A percentile compares a stretch with the other conserved stretches of the same genome.
phyloP scores from a whole-genome alignment of 2,113 vertebrate genomes.

The Larimichthys crocea region DNA sequence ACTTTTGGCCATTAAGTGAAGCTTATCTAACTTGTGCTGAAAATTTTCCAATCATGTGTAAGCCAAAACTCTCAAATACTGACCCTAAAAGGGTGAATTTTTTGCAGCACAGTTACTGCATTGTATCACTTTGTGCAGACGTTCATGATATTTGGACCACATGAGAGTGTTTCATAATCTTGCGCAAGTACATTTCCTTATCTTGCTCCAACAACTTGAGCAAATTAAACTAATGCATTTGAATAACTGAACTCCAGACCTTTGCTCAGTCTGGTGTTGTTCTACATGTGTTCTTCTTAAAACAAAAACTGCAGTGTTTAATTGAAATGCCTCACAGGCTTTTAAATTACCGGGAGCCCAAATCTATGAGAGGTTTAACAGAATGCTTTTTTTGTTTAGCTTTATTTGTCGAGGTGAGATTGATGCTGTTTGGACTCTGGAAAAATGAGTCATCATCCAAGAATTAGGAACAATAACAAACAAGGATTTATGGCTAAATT shows the following conservation, averaged over 20 bases:
- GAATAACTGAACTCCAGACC: slow-evolving; percentile 5
- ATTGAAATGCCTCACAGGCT: slow-evolving; percentile 22
- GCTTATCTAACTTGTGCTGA: not conserved
- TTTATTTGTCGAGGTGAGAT: slow-evolving; percentile 12
- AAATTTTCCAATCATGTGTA: not conserved
- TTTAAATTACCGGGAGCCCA: not conserved
- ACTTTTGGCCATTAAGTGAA: not conserved
- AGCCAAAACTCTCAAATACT: not conserved
- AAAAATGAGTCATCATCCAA: not conserved
- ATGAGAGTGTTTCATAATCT: not conserved
- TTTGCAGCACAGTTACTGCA: not conserved
- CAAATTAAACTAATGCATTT: not conserved
- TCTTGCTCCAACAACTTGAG: slow-evolving; percentile 10
- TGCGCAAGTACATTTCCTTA: not conserved
- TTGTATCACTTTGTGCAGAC: not conserved
- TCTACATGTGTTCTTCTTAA: not conserved
- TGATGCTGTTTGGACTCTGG: not conserved
- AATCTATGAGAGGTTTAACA: not conserved
- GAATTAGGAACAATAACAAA: not conserved
- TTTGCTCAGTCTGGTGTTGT: slow-evolving; percentile 1
- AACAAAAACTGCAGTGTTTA: slow-evolving; percentile 23
- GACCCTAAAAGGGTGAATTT: not conserved
- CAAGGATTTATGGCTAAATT: not conserved
- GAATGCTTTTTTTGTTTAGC: not conserved
- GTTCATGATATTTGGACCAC: not conserved